phyloP scores from a whole-genome alignment of 2,113 vertebrate species.

The Plestiodon gilberti region DNA sequence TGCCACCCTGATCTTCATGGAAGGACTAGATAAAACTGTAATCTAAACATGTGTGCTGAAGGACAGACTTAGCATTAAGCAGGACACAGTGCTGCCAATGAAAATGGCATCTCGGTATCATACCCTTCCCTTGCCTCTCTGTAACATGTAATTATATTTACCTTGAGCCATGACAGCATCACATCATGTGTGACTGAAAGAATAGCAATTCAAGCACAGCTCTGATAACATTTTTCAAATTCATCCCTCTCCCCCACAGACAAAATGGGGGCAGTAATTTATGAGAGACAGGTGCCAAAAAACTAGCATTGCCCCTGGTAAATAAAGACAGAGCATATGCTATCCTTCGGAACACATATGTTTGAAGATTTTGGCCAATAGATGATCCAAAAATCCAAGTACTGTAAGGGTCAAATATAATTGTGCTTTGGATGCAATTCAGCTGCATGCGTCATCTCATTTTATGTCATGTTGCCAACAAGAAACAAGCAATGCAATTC shows the following conservation, averaged over 20 bases:
- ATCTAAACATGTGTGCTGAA: too few species aligned
- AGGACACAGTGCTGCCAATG: too few species aligned
- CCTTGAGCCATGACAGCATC: not conserved
- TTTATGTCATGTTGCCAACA: not conserved
- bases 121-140: too few species aligned
- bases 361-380: not conserved
- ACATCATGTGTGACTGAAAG: not conserved
- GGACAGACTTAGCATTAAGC: too few species aligned
- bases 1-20: not conserved
- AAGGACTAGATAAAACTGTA: too few species aligned
- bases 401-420: not conserved
- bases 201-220: not conserved
- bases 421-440: not conserved
- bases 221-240: not conserved
- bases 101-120: too few species aligned
- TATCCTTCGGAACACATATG: not conserved
- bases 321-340: not conserved
- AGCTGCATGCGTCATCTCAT: not conserved
- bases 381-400: not conserved
- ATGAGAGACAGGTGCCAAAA: too few species aligned
- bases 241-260: not conserved
- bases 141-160: too few species aligned
- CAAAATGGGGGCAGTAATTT: not conserved
- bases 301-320: not conserved
- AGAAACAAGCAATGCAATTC: not conserved